phyloP scores from a whole-genome alignment of 2,888 invertebrate genomes.

The Diadegma fenestrale region DNA sequence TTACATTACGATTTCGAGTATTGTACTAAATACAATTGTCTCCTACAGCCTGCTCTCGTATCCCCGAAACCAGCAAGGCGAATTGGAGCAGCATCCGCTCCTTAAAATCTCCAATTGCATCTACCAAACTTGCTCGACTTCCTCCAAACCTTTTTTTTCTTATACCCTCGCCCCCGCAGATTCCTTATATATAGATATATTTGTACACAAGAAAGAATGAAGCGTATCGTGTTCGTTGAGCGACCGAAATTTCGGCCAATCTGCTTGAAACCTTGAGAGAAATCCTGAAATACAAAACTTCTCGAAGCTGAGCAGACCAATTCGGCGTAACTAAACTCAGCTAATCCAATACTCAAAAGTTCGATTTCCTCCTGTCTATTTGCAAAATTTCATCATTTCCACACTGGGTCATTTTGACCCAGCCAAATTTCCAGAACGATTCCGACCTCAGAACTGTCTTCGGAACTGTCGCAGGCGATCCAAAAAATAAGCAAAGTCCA shows the following conservation, averaged over 20 bases:
- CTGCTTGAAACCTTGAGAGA: neutral
- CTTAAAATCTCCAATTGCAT: neutral
- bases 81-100: neutral
- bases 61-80: neutral
- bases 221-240: neutral
- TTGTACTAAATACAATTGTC: conserved; percentile 25
- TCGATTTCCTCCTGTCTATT: neutral
- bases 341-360: no score
- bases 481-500: no score
- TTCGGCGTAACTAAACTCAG: no score
- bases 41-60: neutral
- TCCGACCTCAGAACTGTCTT: no score
- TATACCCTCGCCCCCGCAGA: neutral
- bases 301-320: neutral
- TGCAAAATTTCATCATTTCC: neutral
- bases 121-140: neutral
- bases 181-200: neutral
- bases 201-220: neutral
- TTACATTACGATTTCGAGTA: neutral
- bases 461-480: no score
- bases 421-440: no score
- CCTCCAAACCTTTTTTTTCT: neutral
- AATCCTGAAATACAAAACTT: neutral
- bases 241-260: neutral
- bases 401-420: no score